Evolutionary conservation across 2,888 invertebrate genomes (phyloP).

Genomic region (Synanthedon formicaeformis): DNA sequence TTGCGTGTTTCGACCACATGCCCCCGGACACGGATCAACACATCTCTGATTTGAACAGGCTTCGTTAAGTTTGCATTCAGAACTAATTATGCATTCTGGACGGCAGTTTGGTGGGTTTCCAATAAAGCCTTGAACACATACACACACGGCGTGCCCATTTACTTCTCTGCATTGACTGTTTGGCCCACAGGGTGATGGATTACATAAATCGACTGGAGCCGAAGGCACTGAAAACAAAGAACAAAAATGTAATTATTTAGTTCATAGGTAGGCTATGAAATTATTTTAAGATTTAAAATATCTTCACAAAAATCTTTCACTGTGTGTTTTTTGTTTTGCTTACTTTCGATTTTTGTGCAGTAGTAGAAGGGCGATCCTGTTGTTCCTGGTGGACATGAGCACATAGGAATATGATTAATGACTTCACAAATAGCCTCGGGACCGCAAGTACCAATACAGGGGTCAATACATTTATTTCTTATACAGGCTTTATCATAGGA

Average conservation of each 20-base stretch:
- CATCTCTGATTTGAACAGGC: slow-evolving; percentile 85
- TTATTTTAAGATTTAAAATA: neutral
- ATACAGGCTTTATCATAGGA: slow-evolving; percentile 77
- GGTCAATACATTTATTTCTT: slow-evolving; percentile 79
- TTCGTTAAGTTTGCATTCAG: slow-evolving; percentile 75
- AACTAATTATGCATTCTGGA: slow-evolving; percentile 82
- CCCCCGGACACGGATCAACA: slow-evolving; percentile 79
- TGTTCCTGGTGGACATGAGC: slow-evolving; percentile 74
- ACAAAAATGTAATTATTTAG: neutral
- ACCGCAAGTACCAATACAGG: slow-evolving; percentile 80
- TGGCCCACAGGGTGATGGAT: slow-evolving; percentile 74
- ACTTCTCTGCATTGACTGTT: slow-evolving; percentile 79
- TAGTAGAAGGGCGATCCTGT: slow-evolving; percentile 74
- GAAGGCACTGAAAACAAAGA: slow-evolving; percentile 27
- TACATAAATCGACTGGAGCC: slow-evolving; percentile 34
- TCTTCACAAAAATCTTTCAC: neutral
- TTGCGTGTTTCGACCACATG: slow-evolving; percentile 74
- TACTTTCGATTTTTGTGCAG: slow-evolving; percentile 60
- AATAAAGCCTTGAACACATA: slow-evolving; percentile 75
- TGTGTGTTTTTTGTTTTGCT: slow-evolving; percentile 2
- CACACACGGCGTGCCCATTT: slow-evolving; percentile 78
- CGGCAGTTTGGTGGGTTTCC: slow-evolving; percentile 81
- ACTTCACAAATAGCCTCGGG: slow-evolving; percentile 69
- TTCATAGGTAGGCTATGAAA: neutral
- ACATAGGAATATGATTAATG: slow-evolving; percentile 76